Conservation (phyloP, 2,888 invertebrate species). For the Cosmia trapezina region DNA sequence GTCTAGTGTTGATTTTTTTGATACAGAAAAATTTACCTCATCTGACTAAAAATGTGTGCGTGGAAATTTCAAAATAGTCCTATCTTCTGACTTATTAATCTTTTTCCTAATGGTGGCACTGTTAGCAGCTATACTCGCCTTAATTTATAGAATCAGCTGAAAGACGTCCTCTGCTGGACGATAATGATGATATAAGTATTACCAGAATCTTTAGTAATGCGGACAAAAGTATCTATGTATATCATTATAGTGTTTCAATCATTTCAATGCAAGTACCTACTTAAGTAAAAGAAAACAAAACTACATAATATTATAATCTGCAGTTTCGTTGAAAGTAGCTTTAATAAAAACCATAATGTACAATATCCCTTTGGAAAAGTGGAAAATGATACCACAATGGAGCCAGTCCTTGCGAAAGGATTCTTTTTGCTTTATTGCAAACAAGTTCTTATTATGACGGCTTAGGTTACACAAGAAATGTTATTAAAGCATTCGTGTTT, state of each 20-base stretch:
- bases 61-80: too few relatives aligned
- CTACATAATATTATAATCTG: background rate
- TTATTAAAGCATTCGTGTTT: conserved; percentile 42
- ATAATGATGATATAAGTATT: background rate
- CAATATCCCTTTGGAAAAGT: conserved; percentile 52
- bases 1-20: too few relatives aligned
- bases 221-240: background rate
- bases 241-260: background rate
- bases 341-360: conserved; percentile 35
- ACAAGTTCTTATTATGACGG: conserved; percentile 52
- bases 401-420: conserved; percentile 28
- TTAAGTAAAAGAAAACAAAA: background rate
- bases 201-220: background rate
- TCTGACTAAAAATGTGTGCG: too few relatives aligned
- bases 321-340: background rate
- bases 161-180: background rate
- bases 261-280: too few relatives aligned
- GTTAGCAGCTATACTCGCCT: too few relatives aligned
- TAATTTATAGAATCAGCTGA: background rate
- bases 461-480: conserved; percentile 50
- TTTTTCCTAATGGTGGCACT: too few relatives aligned
- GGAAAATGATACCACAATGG: conserved; percentile 53
- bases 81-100: too few relatives aligned
- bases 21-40: too few relatives aligned
- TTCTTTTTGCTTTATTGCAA: conserved; percentile 51